Conservation (phyloP, 2,888 invertebrate species). For the Oeneis ivallda region DNA sequence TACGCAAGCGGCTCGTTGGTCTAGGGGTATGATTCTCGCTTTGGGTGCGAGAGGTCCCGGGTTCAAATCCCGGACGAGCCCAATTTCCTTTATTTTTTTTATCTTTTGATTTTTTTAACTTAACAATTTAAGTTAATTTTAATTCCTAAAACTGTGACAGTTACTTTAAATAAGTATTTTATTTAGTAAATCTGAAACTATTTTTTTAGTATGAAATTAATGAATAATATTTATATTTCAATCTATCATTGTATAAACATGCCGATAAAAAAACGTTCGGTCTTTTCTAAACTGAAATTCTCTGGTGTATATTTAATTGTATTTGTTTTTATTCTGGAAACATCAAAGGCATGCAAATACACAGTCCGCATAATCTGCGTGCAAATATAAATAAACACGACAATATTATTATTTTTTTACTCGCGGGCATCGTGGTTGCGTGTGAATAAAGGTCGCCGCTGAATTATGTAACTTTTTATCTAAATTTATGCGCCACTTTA, state of each 20-base stretch:
- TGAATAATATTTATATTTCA: no score
- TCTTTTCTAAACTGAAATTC: background rate
- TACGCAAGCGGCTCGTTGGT: conserved; percentile 74
- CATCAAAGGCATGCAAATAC: conserved; percentile 18
- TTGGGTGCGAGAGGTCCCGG: conserved; percentile 83
- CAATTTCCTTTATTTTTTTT: conserved; percentile 36
- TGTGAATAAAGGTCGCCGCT: conserved; percentile 13
- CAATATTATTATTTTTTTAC: conserved; percentile 17
- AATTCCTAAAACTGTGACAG: no score
- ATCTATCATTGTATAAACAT: no score
- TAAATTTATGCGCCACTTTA: conserved; percentile 13
- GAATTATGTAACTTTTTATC: conserved; percentile 16
- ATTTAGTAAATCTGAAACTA: no score
- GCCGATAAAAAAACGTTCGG: no score
- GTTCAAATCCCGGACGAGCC: conserved; percentile 83
- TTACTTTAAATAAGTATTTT: no score
- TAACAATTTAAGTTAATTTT: no score
- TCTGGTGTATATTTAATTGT: background rate
- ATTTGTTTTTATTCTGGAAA: conserved; percentile 3
- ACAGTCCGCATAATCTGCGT: conserved; percentile 15
- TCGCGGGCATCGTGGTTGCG: conserved; percentile 5
- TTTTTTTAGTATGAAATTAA: no score
- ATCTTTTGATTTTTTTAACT: background rate
- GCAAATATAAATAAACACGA: conserved; percentile 17
- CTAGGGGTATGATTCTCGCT: conserved; percentile 83